phyloP scores from a whole-genome alignment of 2,888 invertebrate species.

The Drosophila rellima region DNA sequence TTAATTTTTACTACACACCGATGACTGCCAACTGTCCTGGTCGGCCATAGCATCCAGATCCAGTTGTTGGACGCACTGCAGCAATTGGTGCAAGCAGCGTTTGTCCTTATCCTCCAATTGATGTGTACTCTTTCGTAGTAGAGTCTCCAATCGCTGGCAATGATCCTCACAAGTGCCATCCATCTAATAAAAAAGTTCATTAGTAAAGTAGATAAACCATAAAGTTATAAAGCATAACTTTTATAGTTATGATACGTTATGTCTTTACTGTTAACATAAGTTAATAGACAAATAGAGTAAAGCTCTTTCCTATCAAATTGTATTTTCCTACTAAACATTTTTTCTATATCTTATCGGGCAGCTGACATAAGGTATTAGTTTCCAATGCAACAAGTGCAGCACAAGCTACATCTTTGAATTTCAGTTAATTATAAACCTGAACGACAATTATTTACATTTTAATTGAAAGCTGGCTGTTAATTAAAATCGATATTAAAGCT shows the following conservation, averaged over 20 bases:
- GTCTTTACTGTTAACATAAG: too few species aligned
- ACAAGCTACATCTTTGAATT: background rate
- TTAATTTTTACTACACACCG: slow-evolving; percentile 22
- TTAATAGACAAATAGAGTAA: background rate
- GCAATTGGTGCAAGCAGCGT: slow-evolving; percentile 88
- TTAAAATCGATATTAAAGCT: background rate
- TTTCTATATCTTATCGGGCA: background rate
- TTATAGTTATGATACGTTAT: too few species aligned
- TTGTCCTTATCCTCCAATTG: slow-evolving; percentile 86
- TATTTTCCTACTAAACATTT: too few species aligned
- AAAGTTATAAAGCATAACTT: too few species aligned
- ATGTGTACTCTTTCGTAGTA: slow-evolving; percentile 53
- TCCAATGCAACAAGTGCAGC: slow-evolving; percentile 1
- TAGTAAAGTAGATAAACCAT: background rate
- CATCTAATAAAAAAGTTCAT: slow-evolving; percentile 41
- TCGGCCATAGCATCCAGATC: slow-evolving; percentile 86
- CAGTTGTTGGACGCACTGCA: slow-evolving; percentile 88
- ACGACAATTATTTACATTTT: background rate
- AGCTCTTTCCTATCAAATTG: background rate
- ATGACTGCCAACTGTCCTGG: slow-evolving; percentile 67
- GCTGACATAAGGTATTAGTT: background rate
- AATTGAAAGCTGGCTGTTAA: background rate
- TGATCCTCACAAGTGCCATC: slow-evolving; percentile 67
- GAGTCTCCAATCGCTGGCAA: slow-evolving; percentile 61
- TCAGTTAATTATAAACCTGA: background rate